Conservation (phyloP, 2,888 invertebrate species). For the Auanema sp. region DNA sequence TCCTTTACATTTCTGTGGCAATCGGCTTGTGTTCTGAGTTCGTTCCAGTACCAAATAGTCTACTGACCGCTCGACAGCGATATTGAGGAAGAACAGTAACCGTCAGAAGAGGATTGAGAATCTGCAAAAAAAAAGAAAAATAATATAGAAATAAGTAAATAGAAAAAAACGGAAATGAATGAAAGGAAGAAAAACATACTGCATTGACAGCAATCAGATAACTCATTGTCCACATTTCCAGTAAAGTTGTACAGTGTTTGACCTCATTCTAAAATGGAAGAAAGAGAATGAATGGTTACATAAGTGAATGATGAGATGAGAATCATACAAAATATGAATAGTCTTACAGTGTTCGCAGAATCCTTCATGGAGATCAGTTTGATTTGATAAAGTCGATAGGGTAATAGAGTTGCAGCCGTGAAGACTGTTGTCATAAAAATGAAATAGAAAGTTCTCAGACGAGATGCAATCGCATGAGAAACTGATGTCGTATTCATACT, state of each 20-base stretch:
- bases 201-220: slow-evolving; percentile 58
- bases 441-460: slow-evolving; percentile 62
- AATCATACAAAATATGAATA: not conserved
- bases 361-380: slow-evolving; percentile 19
- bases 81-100: slow-evolving; percentile 63
- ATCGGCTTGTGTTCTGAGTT: slow-evolving; percentile 7
- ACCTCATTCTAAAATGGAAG: slow-evolving; percentile 7
- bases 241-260: slow-evolving; percentile 34
- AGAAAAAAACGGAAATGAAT: not conserved
- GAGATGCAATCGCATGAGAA: slow-evolving; percentile 42
- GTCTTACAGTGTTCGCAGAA: not conserved
- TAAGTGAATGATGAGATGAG: slow-evolving; percentile 16
- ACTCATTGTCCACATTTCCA: slow-evolving; percentile 40
- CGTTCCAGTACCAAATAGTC: slow-evolving; percentile 20
- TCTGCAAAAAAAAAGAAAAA: slow-evolving; percentile 38
- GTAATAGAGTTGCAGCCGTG: slow-evolving; percentile 57
- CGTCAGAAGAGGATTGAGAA: slow-evolving; percentile 61
- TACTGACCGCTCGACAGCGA: slow-evolving; percentile 37
- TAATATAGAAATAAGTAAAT: not conserved
- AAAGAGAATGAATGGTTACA: not conserved
- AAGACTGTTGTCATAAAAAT: slow-evolving; percentile 62
- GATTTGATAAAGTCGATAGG: slow-evolving; percentile 50
- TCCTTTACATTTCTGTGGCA: slow-evolving; percentile 14
- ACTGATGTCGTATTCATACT: slow-evolving; percentile 5
- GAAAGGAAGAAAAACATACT: slow-evolving; percentile 34